Base-by-base conservation (phyloP, 92 coral and sea anemone species). In the Epizoanthus ramosus region DNA sequence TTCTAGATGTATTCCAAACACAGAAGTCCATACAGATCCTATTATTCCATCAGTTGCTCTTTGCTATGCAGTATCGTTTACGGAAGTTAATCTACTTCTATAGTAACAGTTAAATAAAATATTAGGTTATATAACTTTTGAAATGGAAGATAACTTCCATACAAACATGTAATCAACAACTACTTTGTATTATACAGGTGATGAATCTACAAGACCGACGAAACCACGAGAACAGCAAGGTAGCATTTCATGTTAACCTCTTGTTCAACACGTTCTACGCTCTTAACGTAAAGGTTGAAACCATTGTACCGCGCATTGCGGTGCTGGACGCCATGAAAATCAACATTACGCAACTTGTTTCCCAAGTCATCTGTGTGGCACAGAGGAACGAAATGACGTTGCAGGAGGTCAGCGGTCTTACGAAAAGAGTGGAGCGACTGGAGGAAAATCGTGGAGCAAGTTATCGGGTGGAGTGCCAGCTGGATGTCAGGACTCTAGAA, bases 301-400 rank as follows among this genome's bases (percentile, higher is more conserved):
- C 12, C 12, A 61, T 85, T 2, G 17, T 88, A 1, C 89, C 76
- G 69, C 70, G 76, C 3, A 24, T 79, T 22, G 71, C 68, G 3
- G 71, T 31, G 19, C 58, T 83, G 35, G 75, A 63, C 0, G 39
- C 64, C 57, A 57, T 88, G 35, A 88, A 79, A 24, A 21, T 65
- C 16, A 84, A 84, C 18, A 84, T 88, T 69, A 39, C 80, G 8
- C 85, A 76, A 31, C 58, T 88, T 50, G 71, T 85, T 18, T 61
- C 91, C 6, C 91, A 88, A 33, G 80, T 88, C 4, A 61, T 63
- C 8, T 18, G 52, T 31, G 1, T 71, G 18, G 52, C 75, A 15
- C 57, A 43, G 15, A 8, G 31, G n/a, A 71, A 43, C 56, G 58
- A 43, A 43, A 43, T 8, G 15, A 21, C 35, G 12, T 17, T 18